These are phyloP conservation scores for Scomber colias DNA, from an alignment of 2,113 vertebrate species.

Conservation along the genomic window DNA sequence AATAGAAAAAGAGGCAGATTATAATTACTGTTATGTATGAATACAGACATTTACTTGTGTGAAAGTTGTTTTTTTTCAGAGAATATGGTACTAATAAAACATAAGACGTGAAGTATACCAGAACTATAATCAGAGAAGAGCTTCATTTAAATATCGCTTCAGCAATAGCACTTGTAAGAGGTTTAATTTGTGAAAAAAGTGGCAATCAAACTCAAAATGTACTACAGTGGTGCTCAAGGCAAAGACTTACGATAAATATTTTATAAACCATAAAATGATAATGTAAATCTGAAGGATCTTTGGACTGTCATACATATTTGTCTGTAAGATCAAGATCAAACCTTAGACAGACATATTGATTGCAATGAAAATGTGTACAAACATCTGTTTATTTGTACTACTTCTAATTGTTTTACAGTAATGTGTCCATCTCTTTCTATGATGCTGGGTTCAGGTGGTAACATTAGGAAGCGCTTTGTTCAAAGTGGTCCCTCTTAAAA, in stretches of 20 bases:
- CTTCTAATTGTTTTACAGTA: conserved; percentile 58
- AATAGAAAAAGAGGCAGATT: neutral
- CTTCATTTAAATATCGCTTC: conserved; percentile 19
- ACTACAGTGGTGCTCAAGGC: neutral
- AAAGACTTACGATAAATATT: conserved; percentile 5
- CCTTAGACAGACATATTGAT: conserved; percentile 54
- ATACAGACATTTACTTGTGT: neutral
- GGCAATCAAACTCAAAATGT: neutral
- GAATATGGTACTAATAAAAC: conserved; percentile 1
- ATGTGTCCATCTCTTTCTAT: conserved; percentile 60
- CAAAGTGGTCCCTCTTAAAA: conserved; percentile 70
- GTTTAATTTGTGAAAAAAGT: conserved; percentile 4
- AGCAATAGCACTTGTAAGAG: conserved; percentile 1
- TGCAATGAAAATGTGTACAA: conserved; percentile 29
- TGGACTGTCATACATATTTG: neutral
- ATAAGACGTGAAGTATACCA: neutral
- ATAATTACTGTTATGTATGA: neutral
- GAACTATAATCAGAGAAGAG: conserved; percentile 5
- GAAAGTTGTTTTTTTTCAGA: neutral
- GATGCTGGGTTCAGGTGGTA: conserved; percentile 57
- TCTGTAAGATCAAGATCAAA: conserved; percentile 16
- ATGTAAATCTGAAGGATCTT: conserved; percentile 11
- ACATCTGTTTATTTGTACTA: conserved; percentile 52
- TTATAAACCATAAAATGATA: neutral
- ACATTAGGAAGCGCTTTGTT: conserved; percentile 57